Evolutionary conservation across 2,113 vertebrate genomes (phyloP), one percentile per base, ranked within the genome.

Genomic region (Xiphophorus couchianus): DNA sequence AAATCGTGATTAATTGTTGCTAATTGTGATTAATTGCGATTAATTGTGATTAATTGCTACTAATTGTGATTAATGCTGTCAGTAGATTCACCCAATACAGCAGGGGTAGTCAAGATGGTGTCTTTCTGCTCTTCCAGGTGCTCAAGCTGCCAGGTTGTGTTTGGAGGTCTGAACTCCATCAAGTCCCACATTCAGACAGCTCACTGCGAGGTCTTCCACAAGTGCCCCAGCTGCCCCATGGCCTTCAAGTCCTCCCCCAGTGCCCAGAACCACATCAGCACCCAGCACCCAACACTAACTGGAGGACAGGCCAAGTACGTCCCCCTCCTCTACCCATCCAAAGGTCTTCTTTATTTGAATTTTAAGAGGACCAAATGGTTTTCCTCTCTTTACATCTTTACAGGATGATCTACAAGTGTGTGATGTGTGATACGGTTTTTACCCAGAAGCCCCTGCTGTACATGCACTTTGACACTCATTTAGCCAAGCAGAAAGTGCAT

Each of bases 181-280:
- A 99, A 99, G 75, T 97, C 96, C 9, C 97, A 99, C 93, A 98
- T 99, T 87, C 97, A 99, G 95, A 95, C 96, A 0, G 95, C 96
- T 3, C 98, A 99, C 92, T 99, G 97, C 44, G 97, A 99, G 92
- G 96, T 99, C 78, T 99, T 99, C 93, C 97, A 99, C 86, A 99
- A 99, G 93, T 99, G 98, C 86, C 97, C 98, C 86, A 96, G 96
- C 84, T 99, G 98, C 80, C 97, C 97, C 90, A 99, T 99, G 98
- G 98, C 98, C 12, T 99, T 99, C 93, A 98, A 98, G 75, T 98
- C 97, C 0, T 95, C 96, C 0, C 96, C 98, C 69, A 97, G 97
- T 6, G 96, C 97, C 81, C 97, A 98, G 3, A 94, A 94, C 13
- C 98, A 99, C 90, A 96, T 98, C 54, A 95, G 94, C 90, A 96